These are phyloP conservation scores for Dolichomitus sp. DNA, from an alignment of 2,888 invertebrate genomes.

Conservation along the genomic window DNA sequence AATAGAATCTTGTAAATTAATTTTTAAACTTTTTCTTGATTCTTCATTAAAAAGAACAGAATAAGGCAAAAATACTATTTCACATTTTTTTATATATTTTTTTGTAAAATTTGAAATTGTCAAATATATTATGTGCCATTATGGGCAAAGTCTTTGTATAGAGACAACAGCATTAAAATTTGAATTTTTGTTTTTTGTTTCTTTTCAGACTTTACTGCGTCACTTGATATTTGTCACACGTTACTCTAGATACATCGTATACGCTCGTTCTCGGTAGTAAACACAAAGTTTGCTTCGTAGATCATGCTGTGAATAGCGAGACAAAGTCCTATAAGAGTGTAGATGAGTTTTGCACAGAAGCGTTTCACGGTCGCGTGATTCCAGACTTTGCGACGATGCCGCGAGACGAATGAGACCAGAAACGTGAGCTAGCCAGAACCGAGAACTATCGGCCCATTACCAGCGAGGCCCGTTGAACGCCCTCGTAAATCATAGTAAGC, in stretches of 20 bases:
- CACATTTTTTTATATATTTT: too few relatives aligned
- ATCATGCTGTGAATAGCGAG: not conserved
- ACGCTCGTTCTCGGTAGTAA: not conserved
- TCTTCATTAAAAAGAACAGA: too few relatives aligned
- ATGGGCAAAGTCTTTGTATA: too few relatives aligned
- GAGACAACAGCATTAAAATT: too few relatives aligned
- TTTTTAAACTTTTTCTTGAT: too few relatives aligned
- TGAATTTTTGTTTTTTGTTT: too few relatives aligned
- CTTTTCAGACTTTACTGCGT: too few relatives aligned
- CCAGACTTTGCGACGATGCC: conserved; percentile 77
- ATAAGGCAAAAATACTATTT: too few relatives aligned
- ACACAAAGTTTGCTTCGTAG: not conserved
- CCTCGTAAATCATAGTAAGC: conserved; percentile 78
- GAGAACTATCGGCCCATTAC: conserved; percentile 79
- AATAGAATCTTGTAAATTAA: too few relatives aligned
- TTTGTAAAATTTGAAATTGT: too few relatives aligned
- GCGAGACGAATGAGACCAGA: not conserved
- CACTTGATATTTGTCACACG: not conserved
- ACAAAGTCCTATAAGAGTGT: conserved; percentile 14
- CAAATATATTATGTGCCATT: too few relatives aligned
- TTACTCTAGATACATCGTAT: not conserved
- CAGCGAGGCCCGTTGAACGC: conserved; percentile 79
- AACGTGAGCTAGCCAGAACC: conserved; percentile 4
- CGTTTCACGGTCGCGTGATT: conserved; percentile 79
- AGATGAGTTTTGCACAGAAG: conserved; percentile 49